Conservation (phyloP, 2,888 invertebrate genomes). For the Cephus pulcher region DNA sequence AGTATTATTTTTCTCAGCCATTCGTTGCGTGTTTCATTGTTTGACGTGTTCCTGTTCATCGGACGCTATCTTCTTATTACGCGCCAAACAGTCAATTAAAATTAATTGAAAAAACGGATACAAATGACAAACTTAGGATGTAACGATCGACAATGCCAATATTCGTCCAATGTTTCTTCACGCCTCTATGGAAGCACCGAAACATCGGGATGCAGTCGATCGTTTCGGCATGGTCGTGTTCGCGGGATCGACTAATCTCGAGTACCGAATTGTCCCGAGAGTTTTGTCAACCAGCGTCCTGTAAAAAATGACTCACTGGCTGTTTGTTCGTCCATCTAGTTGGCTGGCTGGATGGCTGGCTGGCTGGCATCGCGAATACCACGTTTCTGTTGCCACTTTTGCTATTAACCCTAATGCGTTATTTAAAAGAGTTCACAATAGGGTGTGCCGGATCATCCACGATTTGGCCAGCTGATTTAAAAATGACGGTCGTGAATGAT, state of each 20-base stretch:
- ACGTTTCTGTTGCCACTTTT: not conserved
- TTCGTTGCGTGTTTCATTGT: not conserved
- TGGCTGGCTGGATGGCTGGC: not conserved
- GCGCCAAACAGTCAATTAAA: not conserved
- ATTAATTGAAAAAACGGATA: not conserved
- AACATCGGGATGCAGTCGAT: not conserved
- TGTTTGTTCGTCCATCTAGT: not conserved
- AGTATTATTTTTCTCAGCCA: not conserved
- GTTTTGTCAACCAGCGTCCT: not conserved
- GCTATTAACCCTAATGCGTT: not conserved
- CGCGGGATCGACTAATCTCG: not conserved
- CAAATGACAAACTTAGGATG: not conserved
- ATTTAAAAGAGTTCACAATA: not conserved
- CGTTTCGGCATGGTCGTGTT: not conserved
- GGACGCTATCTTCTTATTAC: not conserved
- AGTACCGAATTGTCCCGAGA: not conserved
- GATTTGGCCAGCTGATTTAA: not conserved
- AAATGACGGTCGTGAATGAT: not conserved
- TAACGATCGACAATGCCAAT: not conserved
- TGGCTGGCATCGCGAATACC: not conserved
- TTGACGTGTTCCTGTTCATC: not conserved
- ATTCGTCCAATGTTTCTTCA: not conserved
- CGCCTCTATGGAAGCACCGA: not conserved
- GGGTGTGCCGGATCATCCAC: not conserved
- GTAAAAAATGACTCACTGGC: not conserved